phyloP scores from a whole-genome alignment of 2,888 invertebrate genomes.

The Xanthorhoe spadicearia region DNA sequence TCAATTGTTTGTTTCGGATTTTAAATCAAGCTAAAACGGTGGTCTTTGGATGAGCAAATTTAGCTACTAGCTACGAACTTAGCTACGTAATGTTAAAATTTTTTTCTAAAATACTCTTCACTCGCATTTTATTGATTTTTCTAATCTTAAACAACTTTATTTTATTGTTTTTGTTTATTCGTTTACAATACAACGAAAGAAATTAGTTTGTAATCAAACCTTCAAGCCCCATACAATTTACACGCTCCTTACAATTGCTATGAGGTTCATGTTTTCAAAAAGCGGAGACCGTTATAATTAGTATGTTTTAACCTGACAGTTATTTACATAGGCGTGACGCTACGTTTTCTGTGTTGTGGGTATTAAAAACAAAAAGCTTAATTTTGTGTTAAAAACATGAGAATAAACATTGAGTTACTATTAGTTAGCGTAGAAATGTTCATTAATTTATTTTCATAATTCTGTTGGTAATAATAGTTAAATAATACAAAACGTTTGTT shows the following conservation, averaged over 20 bases:
- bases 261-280: neutral
- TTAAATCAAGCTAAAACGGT: no score
- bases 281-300: neutral
- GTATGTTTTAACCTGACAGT: neutral
- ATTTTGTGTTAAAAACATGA: no score
- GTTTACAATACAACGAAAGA: constrained; percentile 6
- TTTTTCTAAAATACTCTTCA: neutral
- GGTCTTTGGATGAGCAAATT: no score
- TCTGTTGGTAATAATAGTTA: no score
- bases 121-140: no score
- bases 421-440: no score
- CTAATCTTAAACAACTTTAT: neutral
- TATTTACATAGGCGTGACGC: neutral
- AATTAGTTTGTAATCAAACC: constrained; percentile 13
- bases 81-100: neutral
- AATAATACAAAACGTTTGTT: neutral
- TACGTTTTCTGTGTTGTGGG: neutral
- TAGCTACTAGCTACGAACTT: no score
- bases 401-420: no score
- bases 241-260: constrained; percentile 29
- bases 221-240: constrained; percentile 24
- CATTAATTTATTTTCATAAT: no score
- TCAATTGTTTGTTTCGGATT: no score
- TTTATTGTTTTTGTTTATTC: neutral
- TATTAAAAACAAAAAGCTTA: no score